phyloP scores from a whole-genome alignment of 2,797 vertebrate species.

The Zenarchopterus dispar region DNA sequence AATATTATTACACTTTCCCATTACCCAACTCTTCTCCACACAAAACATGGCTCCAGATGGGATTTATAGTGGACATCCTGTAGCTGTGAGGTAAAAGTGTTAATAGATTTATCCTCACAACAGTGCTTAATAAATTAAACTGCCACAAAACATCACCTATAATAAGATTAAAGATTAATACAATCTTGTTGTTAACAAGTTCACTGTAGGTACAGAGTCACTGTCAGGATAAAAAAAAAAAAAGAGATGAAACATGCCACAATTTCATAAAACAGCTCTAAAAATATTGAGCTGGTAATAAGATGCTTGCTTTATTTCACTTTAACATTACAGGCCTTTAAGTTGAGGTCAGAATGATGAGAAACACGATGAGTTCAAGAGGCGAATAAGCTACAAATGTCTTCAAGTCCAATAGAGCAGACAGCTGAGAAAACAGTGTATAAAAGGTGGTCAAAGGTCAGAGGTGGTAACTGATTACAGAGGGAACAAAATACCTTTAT shows the following conservation, averaged over 20 bases:
- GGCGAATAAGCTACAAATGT: constrained; percentile 13
- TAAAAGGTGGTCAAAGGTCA: constrained; percentile 22
- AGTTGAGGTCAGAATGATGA: not conserved
- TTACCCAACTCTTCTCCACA: no score
- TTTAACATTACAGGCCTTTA: not conserved
- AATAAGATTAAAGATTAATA: no score
- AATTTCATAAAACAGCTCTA: not conserved
- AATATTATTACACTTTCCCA: no score
- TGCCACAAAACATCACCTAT: no score
- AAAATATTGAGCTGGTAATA: not conserved
- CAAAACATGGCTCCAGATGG: no score
- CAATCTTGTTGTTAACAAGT: no score
- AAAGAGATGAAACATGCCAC: not conserved
- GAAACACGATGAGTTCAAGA: constrained; percentile 4
- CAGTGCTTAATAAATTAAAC: no score
- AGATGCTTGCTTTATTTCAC: not conserved
- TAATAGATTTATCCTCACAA: no score
- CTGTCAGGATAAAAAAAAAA: constrained; percentile 5
- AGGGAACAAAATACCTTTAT: constrained; percentile 10
- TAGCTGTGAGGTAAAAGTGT: no score
- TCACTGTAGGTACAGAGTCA: not conserved
- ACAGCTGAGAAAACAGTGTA: not conserved
- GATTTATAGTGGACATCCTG: no score
- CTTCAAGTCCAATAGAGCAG: constrained; percentile 1
- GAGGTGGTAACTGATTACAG: constrained; percentile 16